Conservation (phyloP, 2,888 invertebrate species). For the Calameuta pallipes region DNA sequence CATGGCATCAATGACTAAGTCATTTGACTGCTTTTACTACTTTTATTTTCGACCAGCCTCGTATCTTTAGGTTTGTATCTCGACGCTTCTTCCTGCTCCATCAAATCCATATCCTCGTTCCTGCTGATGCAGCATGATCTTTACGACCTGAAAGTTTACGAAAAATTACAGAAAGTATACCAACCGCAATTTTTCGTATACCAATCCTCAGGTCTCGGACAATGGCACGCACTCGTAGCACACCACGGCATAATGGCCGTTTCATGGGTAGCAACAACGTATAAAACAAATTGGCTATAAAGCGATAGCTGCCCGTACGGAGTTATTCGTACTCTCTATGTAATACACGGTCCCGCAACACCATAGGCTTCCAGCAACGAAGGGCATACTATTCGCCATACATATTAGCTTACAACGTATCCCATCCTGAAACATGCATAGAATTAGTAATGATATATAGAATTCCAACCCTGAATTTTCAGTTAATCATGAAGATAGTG, state of each 20-base stretch:
- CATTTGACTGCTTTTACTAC: conserved; percentile 2
- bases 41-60: not conserved
- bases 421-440: not conserved
- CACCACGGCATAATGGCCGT: conserved; percentile 41
- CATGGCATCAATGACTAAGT: conserved; percentile 6
- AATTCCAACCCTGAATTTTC: not conserved
- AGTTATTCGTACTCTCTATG: conserved; percentile 42
- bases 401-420: not conserved
- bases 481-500: not conserved
- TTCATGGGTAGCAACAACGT: conserved; percentile 56
- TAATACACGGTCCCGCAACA: not conserved
- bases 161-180: not conserved
- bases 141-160: not conserved
- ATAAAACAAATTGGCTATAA: conserved; percentile 64
- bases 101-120: not conserved
- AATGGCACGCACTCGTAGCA: conserved; percentile 33
- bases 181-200: conserved; percentile 22
- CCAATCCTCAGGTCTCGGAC: conserved; percentile 18
- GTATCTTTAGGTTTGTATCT: not conserved
- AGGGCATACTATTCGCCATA: not conserved
- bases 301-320: conserved; percentile 36
- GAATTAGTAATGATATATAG: not conserved
- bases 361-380: not conserved
- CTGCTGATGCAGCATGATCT: not conserved
- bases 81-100: not conserved